Percentiles rank a stretch among this genome's conserved stretches.
These are phyloP conservation scores for Ptyas mucosa DNA, from an alignment of 2,113 vertebrate species.

Conservation along the genomic window DNA sequence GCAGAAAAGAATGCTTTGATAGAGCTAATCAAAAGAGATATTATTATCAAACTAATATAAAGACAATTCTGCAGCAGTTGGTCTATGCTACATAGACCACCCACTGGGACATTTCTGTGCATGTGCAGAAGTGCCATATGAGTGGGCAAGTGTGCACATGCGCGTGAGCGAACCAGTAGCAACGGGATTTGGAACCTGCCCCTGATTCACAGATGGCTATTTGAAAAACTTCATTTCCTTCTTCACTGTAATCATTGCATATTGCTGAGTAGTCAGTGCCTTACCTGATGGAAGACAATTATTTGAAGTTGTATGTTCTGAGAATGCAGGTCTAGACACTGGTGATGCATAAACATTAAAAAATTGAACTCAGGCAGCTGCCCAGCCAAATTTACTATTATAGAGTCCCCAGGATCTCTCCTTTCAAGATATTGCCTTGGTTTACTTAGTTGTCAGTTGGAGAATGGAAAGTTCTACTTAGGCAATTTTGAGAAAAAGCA, in stretches of 20 bases:
- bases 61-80: not conserved
- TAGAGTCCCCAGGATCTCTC: not conserved
- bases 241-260: not conserved
- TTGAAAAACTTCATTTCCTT: not conserved
- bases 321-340: not conserved
- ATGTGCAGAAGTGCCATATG: too few relatives aligned
- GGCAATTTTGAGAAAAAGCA: not conserved
- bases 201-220: not conserved
- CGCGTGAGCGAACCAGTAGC: too few relatives aligned
- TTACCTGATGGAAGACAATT: not conserved
- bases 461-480: not conserved
- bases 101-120: too few relatives aligned
- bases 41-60: not conserved
- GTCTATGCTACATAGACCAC: not conserved
- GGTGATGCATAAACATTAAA: not conserved
- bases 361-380: not conserved
- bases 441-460: not conserved
- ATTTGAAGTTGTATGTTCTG: not conserved
- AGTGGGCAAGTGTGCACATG: too few relatives aligned
- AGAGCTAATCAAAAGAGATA: not conserved
- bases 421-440: not conserved
- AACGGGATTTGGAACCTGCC: too few relatives aligned
- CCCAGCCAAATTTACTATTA: not conserved
- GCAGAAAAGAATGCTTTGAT: conserved; percentile 7
- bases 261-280: not conserved